Evolutionary conservation across 2,888 invertebrate species (phyloP).

Genomic region (Ischnus inquisitorius): DNA sequence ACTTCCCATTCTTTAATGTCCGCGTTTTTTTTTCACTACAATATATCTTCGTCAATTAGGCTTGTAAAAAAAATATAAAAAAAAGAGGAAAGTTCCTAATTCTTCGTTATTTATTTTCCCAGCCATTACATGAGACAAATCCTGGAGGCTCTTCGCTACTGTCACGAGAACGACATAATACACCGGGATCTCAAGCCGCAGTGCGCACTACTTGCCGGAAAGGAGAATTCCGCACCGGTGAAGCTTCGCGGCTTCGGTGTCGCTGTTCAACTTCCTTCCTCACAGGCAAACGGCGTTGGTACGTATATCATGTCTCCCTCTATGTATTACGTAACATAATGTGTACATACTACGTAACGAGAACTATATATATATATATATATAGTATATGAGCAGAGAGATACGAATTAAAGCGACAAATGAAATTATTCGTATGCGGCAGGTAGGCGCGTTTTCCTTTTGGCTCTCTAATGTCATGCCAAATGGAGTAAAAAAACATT

Average conservation of each 20-base stretch:
- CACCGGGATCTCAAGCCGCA: conserved; percentile 99
- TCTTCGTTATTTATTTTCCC: conserved; percentile 80
- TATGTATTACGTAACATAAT: conserved; percentile 16
- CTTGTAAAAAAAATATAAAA: background rate
- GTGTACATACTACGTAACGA: background rate
- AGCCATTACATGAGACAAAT: conserved; percentile 99
- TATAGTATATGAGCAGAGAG: too few relatives aligned
- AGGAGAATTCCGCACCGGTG: conserved; percentile 99
- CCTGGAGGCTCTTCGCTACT: conserved; percentile 97
- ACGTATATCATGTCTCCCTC: conserved; percentile 75
- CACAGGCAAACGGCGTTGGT: conserved; percentile 90
- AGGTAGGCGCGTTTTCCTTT: background rate
- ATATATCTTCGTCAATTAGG: background rate
- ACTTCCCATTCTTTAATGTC: background rate
- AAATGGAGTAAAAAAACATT: background rate
- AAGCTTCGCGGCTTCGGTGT: conserved; percentile 99
- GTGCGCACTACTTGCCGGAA: conserved; percentile 97
- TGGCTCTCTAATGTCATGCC: background rate
- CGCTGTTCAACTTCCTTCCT: conserved; percentile 96
- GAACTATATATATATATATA: background rate
- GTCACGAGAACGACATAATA: conserved; percentile 99
- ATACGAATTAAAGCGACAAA: background rate
- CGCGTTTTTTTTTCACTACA: background rate
- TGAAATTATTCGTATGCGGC: background rate
- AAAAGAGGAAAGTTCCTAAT: conserved; percentile 3